phyloP scores from a whole-genome alignment of 2,797 vertebrate genomes.

The Anguilla anguilla region DNA sequence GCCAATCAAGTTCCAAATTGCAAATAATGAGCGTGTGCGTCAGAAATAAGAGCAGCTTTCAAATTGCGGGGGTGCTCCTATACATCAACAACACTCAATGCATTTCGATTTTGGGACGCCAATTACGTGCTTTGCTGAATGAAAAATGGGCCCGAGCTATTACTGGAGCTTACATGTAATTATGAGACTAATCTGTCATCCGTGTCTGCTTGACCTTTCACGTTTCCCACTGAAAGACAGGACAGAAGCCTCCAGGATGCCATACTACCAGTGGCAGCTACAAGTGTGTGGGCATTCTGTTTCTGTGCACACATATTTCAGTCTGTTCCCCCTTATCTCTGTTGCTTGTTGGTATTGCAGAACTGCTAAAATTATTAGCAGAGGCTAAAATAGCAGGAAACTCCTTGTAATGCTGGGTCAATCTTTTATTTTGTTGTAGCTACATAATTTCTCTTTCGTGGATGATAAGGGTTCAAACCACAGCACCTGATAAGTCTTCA shows the following conservation, averaged over 20 bases:
- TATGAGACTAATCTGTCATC: slow-evolving; percentile 41
- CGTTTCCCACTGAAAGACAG: slow-evolving; percentile 21
- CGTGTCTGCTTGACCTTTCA: slow-evolving; percentile 38
- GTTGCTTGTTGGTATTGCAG: neutral
- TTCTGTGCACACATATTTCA: slow-evolving; percentile 10
- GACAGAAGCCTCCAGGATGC: neutral
- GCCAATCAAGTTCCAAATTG: slow-evolving; percentile 70
- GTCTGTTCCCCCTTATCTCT: neutral
- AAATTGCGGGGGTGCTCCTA: slow-evolving; percentile 58
- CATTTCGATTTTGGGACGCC: slow-evolving; percentile 44
- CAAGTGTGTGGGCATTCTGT: slow-evolving; percentile 1
- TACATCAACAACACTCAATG: slow-evolving; percentile 63
- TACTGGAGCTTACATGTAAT: slow-evolving; percentile 56
- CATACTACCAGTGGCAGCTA: neutral
- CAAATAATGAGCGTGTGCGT: slow-evolving; percentile 67
- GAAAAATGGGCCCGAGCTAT: slow-evolving; percentile 73
- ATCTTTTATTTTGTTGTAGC: neutral
- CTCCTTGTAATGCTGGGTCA: neutral
- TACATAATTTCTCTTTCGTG: neutral
- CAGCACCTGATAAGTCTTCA: neutral
- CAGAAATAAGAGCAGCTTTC: slow-evolving; percentile 48
- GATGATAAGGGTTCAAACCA: neutral
- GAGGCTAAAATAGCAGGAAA: neutral
- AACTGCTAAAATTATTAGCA: no score
- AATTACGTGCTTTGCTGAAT: slow-evolving; percentile 77